Conservation (phyloP, 2,888 invertebrate species). For the Apodemia hepburni region DNA sequence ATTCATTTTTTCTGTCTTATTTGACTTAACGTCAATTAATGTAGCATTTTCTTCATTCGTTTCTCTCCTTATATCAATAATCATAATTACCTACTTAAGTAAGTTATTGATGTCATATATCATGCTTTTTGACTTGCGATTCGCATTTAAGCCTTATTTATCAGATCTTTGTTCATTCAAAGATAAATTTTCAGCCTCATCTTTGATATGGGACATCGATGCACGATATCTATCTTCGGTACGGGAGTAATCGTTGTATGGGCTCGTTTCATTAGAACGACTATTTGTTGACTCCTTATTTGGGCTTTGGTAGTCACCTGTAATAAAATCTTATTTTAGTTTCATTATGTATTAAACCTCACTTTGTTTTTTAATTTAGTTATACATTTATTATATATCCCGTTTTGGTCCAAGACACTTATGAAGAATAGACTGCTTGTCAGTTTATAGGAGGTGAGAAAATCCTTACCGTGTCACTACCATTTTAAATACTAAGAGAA, state of each 20-base stretch:
- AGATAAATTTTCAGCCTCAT: slow-evolving; percentile 74
- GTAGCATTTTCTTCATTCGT: neutral
- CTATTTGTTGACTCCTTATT: slow-evolving; percentile 66
- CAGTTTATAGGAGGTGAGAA: neutral
- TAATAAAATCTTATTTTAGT: neutral
- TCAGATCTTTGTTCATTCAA: slow-evolving; percentile 75
- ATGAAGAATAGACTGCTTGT: too few relatives aligned
- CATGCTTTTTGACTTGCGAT: neutral
- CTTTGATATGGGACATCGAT: slow-evolving; percentile 66
- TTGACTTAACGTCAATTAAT: neutral
- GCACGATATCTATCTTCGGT: slow-evolving; percentile 65
- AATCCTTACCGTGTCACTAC: neutral
- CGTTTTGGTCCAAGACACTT: too few relatives aligned
- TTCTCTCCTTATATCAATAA: neutral
- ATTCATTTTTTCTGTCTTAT: neutral
- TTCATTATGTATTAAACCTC: neutral
- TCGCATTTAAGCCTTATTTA: slow-evolving; percentile 46
- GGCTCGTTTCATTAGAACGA: slow-evolving; percentile 67
- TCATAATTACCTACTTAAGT: slow-evolving; percentile 8
- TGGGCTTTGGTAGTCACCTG: slow-evolving; percentile 56
- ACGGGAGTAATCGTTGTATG: slow-evolving; percentile 68
- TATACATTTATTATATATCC: too few relatives aligned
- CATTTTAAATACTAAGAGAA: neutral
- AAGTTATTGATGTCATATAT: slow-evolving; percentile 3
- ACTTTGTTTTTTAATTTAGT: too few relatives aligned